A percentile compares a stretch with the other conserved stretches of the same genome.
phyloP scores from a whole-genome alignment of 2,113 vertebrate genomes.

The Dissostichus mawsoni region DNA sequence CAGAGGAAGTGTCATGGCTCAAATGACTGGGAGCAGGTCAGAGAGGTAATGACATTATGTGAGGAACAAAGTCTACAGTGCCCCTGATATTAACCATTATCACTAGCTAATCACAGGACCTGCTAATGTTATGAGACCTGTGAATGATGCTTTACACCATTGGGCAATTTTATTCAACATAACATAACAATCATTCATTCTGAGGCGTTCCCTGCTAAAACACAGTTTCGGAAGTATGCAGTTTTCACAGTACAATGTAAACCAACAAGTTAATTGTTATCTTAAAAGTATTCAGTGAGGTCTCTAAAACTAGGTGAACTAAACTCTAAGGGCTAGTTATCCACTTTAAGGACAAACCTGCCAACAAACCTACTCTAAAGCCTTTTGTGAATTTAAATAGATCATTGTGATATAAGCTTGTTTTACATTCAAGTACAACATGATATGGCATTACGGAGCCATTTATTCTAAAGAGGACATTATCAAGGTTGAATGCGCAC shows the following conservation, averaged over 20 bases:
- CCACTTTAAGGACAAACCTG: constrained; percentile 32
- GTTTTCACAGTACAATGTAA: constrained; percentile 30
- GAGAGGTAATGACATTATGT: constrained; percentile 45
- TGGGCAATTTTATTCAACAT: constrained; percentile 36
- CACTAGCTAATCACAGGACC: constrained; percentile 18
- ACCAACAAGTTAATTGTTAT: constrained; percentile 18
- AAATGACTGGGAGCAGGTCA: constrained; percentile 48
- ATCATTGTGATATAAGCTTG: constrained; percentile 21
- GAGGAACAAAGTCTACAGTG: constrained; percentile 39
- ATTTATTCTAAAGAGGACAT: constrained; percentile 21
- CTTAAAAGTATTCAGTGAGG: constrained; percentile 31
- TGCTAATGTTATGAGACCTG: background rate
- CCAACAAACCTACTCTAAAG: background rate
- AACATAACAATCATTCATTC: constrained; percentile 18
- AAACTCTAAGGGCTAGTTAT: constrained; percentile 28
- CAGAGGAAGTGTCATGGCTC: constrained; percentile 53
- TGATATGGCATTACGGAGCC: constrained; percentile 34
- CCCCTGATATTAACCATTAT: constrained; percentile 30
- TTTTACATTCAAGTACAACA: constrained; percentile 50
- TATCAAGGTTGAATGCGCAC: constrained; percentile 27
- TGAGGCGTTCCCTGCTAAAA: constrained; percentile 33
- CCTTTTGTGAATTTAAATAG: constrained; percentile 53
- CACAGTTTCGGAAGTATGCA: constrained; percentile 42
- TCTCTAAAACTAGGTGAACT: constrained; percentile 43
- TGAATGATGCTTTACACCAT: background rate